phyloP scores from a whole-genome alignment of 1,140 invertebrate species.

The Heliconius congener region DNA sequence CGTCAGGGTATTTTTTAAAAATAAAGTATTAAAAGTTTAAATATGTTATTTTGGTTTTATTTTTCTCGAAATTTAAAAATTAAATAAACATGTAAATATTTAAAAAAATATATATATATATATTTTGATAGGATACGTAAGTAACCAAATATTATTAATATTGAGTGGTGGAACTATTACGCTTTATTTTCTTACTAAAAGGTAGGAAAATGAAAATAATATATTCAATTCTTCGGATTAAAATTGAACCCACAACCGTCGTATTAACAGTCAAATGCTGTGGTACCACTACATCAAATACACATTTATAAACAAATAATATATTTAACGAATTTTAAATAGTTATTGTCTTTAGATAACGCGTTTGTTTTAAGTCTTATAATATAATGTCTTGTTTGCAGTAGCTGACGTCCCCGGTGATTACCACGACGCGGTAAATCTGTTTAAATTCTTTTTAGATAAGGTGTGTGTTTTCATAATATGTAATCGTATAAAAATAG shows the following conservation, averaged over 20 bases:
- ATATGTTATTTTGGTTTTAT: neutral
- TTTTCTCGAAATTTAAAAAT: neutral
- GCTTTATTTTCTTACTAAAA: too few relatives aligned
- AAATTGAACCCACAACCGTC: neutral
- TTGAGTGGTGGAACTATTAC: too few relatives aligned
- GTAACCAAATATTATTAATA: too few relatives aligned
- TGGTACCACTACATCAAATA: too few relatives aligned
- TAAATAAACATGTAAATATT: neutral
- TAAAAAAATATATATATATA: too few relatives aligned
- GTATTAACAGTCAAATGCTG: neutral
- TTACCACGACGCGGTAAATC: constrained; percentile 16
- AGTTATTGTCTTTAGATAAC: neutral
- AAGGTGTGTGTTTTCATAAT: neutral
- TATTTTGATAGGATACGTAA: too few relatives aligned
- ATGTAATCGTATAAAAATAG: too few relatives aligned
- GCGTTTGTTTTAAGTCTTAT: neutral
- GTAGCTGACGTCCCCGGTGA: constrained; percentile 32
- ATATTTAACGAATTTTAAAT: neutral
- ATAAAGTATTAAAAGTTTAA: neutral
- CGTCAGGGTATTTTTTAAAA: neutral
- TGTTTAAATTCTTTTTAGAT: neutral
- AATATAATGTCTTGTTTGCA: constrained; percentile 33
- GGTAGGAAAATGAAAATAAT: neutral
- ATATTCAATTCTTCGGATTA: neutral
- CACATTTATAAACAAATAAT: neutral